phyloP scores from a whole-genome alignment of 2,797 vertebrate species.

The Leptoclinus maculatus region DNA sequence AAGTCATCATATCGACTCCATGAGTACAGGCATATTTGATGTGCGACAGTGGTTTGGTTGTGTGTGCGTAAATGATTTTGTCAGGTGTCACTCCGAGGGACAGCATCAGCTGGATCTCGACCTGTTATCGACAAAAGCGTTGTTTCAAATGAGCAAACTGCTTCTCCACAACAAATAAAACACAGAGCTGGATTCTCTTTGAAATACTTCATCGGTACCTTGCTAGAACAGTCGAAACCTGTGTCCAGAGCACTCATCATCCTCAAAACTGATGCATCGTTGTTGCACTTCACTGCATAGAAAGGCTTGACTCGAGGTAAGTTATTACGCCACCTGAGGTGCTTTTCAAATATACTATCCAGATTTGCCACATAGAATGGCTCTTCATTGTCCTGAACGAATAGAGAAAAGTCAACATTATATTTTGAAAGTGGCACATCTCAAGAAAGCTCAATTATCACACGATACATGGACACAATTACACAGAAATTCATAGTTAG shows the following conservation, averaged over 20 bases:
- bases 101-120: constrained; percentile 63
- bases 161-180: background rate
- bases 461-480: no score
- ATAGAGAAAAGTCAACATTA: background rate
- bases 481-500: background rate
- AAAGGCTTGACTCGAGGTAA: constrained; percentile 85
- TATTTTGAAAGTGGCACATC: background rate
- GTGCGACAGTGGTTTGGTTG: constrained; percentile 62
- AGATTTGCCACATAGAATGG: constrained; percentile 85
- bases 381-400: constrained; percentile 65
- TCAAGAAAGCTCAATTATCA: background rate
- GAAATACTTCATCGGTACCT: constrained; percentile 71
- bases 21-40: constrained; percentile 57
- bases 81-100: constrained; percentile 55
- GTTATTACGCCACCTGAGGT: constrained; percentile 80
- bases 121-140: constrained; percentile 31
- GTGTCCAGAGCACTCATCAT: constrained; percentile 82
- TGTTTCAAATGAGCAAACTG: background rate
- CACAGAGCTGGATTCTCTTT: background rate
- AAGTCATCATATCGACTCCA: constrained; percentile 64
- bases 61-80: constrained; percentile 64
- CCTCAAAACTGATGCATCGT: constrained; percentile 79
- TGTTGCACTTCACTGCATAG: constrained; percentile 86
- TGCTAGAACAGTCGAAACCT: constrained; percentile 87
- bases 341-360: constrained; percentile 79